Evolutionary conservation across 2,888 invertebrate species (phyloP).

Genomic region (Plagodis dolabraria): DNA sequence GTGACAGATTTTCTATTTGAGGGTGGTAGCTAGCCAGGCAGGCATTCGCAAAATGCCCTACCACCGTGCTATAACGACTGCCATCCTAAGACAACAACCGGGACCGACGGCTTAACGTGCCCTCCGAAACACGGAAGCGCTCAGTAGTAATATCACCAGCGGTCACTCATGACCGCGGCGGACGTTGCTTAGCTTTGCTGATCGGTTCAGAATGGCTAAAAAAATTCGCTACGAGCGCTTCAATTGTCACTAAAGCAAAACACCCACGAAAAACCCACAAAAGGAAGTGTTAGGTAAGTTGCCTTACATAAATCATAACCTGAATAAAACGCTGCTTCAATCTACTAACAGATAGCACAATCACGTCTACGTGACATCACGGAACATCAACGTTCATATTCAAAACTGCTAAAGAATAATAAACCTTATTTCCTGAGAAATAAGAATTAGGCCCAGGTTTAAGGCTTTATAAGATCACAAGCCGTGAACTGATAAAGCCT

Average conservation of each 20-base stretch:
- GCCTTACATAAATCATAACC: slow-evolving; percentile 35
- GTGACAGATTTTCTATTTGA: too few relatives aligned
- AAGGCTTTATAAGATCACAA: slow-evolving; percentile 7
- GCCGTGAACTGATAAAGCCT: slow-evolving; percentile 17
- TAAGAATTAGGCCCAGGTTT: neutral
- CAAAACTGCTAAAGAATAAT: slow-evolving; percentile 12
- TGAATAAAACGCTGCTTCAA: slow-evolving; percentile 33
- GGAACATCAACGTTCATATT: slow-evolving; percentile 23
- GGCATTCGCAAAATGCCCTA: too few relatives aligned
- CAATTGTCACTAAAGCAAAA: slow-evolving; percentile 7
- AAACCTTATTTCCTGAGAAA: slow-evolving; percentile 11
- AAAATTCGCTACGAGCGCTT: too few relatives aligned
- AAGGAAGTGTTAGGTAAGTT: slow-evolving; percentile 11
- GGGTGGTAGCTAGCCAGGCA: too few relatives aligned
- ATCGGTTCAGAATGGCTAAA: too few relatives aligned
- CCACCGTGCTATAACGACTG: too few relatives aligned
- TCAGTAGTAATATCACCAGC: too few relatives aligned
- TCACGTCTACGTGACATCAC: slow-evolving; percentile 33
- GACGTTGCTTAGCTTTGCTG: too few relatives aligned
- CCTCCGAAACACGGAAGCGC: too few relatives aligned
- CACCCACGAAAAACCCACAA: slow-evolving; percentile 25
- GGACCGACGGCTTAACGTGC: too few relatives aligned
- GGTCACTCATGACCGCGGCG: too few relatives aligned
- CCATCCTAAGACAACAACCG: too few relatives aligned
- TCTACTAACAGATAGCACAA: slow-evolving; percentile 30